A percentile compares a stretch with the other conserved stretches of the same genome.
These are phyloP conservation scores for Cerceris rybyensis DNA, from an alignment of 2,888 invertebrate species.

Conservation along the genomic window DNA sequence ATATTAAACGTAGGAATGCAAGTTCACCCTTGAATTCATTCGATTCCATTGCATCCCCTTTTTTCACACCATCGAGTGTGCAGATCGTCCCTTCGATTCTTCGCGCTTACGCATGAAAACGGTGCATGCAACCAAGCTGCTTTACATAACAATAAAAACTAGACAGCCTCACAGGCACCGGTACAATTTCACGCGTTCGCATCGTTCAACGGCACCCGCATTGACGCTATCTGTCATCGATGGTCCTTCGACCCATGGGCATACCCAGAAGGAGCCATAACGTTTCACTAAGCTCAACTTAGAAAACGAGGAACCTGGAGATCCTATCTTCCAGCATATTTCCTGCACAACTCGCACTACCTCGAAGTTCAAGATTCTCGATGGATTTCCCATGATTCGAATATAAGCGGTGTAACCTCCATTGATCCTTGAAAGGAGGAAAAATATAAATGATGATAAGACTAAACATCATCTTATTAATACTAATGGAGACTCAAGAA, in stretches of 20 bases:
- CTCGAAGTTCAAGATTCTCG: background rate
- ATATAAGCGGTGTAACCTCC: background rate
- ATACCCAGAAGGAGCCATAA: constrained; percentile 30
- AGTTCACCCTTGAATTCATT: no score
- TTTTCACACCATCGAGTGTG: no score
- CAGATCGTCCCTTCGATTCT: no score
- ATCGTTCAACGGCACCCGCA: constrained; percentile 67
- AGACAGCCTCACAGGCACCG: constrained; percentile 33
- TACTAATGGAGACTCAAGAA: no score
- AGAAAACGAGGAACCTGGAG: constrained; percentile 27
- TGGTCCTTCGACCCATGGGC: constrained; percentile 34
- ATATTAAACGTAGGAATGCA: no score
- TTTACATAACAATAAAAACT: constrained; percentile 22
- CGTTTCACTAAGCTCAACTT: constrained; percentile 36
- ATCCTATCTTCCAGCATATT: constrained; percentile 47
- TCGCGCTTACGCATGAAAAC: no score
- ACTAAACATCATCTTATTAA: no score
- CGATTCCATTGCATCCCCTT: no score
- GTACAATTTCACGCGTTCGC: constrained; percentile 55
- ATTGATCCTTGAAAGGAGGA: background rate
- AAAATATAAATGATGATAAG: no score
- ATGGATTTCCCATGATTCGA: constrained; percentile 14
- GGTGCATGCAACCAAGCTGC: background rate
- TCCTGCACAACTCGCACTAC: constrained; percentile 8
- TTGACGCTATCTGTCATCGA: constrained; percentile 70